These are phyloP conservation scores for Hermetia illucens DNA, from an alignment of 1,140 invertebrate genomes.

Conservation along the genomic window DNA sequence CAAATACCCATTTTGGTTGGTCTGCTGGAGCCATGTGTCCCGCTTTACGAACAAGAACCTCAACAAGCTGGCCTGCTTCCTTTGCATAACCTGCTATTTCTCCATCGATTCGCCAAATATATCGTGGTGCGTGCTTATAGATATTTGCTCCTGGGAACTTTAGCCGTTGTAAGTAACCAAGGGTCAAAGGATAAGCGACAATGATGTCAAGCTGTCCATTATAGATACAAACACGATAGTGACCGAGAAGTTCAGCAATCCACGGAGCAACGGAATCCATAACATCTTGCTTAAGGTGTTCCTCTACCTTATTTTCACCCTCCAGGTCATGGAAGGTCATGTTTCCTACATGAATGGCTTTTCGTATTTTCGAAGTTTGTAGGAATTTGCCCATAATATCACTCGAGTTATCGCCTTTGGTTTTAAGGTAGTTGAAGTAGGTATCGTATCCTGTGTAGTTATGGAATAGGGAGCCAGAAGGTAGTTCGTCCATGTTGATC, in stretches of 20 bases:
- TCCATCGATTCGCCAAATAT: constrained; percentile 50
- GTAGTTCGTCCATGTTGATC: constrained; percentile 51
- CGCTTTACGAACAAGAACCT: constrained; percentile 66
- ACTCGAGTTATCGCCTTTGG: constrained; percentile 31
- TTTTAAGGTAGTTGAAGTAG: constrained; percentile 67
- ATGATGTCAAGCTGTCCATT: constrained; percentile 78
- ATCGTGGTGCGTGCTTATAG: constrained; percentile 48
- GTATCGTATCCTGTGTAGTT: constrained; percentile 65
- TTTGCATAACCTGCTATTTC: constrained; percentile 68
- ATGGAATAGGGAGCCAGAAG: constrained; percentile 48
- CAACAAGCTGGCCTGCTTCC: constrained; percentile 53
- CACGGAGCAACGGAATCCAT: constrained; percentile 68
- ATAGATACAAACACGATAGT: constrained; percentile 60
- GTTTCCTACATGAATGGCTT: constrained; percentile 71
- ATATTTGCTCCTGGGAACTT: constrained; percentile 48
- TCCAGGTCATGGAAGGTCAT: constrained; percentile 43
- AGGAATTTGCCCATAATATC: constrained; percentile 37
- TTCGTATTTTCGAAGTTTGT: constrained; percentile 42
- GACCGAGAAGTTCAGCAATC: constrained; percentile 49
- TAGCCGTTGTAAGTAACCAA: constrained; percentile 52
- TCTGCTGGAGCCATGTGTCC: constrained; percentile 75
- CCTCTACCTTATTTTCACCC: constrained; percentile 42
- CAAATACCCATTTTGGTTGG: constrained; percentile 61
- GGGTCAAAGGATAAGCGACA: constrained; percentile 62
- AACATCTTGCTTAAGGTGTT: constrained; percentile 57